These are phyloP conservation scores for Tiliacea citrago DNA, from an alignment of 2,888 invertebrate species.

Conservation along the genomic window DNA sequence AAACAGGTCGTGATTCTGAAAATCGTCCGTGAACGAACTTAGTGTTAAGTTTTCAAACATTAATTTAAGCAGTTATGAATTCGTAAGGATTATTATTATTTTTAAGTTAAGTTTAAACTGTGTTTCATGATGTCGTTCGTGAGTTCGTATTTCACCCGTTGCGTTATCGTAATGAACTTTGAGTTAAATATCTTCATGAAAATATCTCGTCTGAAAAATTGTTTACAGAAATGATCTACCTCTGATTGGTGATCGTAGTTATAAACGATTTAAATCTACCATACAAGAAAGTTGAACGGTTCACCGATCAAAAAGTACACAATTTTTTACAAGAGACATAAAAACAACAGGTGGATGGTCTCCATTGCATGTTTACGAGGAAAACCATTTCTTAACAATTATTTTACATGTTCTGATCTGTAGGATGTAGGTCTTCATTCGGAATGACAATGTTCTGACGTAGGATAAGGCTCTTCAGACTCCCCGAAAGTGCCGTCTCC, in stretches of 20 bases:
- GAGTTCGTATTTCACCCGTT: background rate
- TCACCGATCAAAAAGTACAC: background rate
- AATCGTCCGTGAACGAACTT: background rate
- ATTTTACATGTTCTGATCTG: slow-evolving; percentile 1
- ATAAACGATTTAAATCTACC: background rate
- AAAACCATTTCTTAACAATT: slow-evolving; percentile 14
- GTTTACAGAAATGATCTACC: background rate
- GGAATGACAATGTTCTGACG: slow-evolving; percentile 52
- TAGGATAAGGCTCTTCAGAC: slow-evolving; percentile 77
- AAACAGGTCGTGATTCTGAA: background rate
- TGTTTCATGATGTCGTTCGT: too few species aligned
- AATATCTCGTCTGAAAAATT: background rate
- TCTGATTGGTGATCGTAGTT: background rate
- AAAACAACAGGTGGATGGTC: slow-evolving; percentile 21
- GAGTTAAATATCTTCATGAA: background rate
- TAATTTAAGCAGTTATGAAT: background rate
- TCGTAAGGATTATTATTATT: background rate
- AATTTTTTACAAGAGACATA: background rate
- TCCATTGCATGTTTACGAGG: slow-evolving; percentile 4
- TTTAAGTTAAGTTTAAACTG: background rate
- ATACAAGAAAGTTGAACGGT: background rate
- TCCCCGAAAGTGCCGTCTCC: slow-evolving; percentile 82
- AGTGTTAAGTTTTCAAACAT: background rate
- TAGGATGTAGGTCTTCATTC: slow-evolving; percentile 39
- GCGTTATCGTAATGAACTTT: background rate